A percentile compares a stretch with the other conserved stretches of the same genome.
phyloP scores from a whole-genome alignment of 2,797 vertebrate species.

The Hippoglossus hippoglossus region DNA sequence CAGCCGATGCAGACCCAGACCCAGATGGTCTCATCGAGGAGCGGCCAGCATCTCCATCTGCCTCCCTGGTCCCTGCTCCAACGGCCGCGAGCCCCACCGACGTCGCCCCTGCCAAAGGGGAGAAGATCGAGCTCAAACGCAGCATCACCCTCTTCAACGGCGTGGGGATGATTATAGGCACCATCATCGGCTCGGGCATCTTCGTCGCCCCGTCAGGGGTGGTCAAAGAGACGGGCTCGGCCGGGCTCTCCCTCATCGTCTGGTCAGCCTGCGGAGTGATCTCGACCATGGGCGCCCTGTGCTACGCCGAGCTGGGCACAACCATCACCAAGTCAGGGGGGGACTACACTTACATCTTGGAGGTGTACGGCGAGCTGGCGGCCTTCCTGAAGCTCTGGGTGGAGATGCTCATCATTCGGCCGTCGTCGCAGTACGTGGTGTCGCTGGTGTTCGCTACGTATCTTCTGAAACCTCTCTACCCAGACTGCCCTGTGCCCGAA shows the following conservation, averaged over 20 bases:
- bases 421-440: constrained; percentile 98
- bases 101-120: constrained; percentile 38
- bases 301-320: constrained; percentile 97
- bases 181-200: constrained; percentile 98
- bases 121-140: constrained; percentile 80
- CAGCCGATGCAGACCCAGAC: constrained; percentile 41
- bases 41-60: constrained; percentile 48
- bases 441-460: constrained; percentile 98
- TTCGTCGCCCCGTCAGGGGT: constrained; percentile 97
- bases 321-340: constrained; percentile 97
- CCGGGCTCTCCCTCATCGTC: constrained; percentile 91
- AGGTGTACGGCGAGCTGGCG: constrained; percentile 94
- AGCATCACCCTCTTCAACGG: constrained; percentile 95
- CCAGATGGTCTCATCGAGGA: constrained; percentile 58
- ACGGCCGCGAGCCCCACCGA: constrained; percentile 5
- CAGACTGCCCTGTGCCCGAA: constrained; percentile 89
- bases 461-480: constrained; percentile 96
- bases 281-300: constrained; percentile 96
- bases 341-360: constrained; percentile 97
- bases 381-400: constrained; percentile 99
- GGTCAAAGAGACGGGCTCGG: constrained; percentile 92
- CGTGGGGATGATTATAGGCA: constrained; percentile 97
- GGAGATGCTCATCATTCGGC: constrained; percentile 98
- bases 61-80: constrained; percentile 37
- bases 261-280: constrained; percentile 94